A percentile compares a stretch with the other conserved stretches of the same genome.
phyloP scores from a whole-genome alignment of 2,113 vertebrate genomes.

The Orthonyx spaldingii region DNA sequence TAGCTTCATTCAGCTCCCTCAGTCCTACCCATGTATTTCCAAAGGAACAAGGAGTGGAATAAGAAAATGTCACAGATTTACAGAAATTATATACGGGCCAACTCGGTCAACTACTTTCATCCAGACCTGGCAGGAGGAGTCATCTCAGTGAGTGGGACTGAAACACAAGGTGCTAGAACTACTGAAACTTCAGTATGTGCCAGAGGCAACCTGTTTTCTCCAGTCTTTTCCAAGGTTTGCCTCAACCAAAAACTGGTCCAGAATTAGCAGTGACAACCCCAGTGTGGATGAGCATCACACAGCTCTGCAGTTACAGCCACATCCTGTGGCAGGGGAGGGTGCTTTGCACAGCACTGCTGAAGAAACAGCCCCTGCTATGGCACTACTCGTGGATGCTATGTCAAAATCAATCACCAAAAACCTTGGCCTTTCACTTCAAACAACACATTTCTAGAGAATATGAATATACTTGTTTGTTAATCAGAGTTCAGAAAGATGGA shows the following conservation, averaged over 20 bases:
- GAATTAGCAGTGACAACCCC: neutral
- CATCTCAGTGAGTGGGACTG: neutral
- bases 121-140: neutral
- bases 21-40: neutral
- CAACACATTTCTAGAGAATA: neutral
- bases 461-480: neutral
- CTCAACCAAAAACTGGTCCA: neutral
- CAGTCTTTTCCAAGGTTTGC: neutral
- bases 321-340: fast-evolving
- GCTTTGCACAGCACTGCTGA: neutral
- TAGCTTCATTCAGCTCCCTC: neutral
- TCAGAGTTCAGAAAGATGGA: neutral
- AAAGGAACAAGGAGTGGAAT: neutral
- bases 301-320: neutral
- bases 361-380: neutral
- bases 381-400: fast-evolving
- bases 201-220: neutral
- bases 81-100: neutral
- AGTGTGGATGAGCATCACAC: neutral
- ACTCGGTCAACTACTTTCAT: neutral
- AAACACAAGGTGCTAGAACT: neutral
- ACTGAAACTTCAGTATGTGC: neutral
- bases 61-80: neutral
- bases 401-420: neutral
- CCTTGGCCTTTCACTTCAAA: neutral